Base-by-base conservation (phyloP, 2,888 invertebrate genomes). In the Agrochola circellaris region DNA sequence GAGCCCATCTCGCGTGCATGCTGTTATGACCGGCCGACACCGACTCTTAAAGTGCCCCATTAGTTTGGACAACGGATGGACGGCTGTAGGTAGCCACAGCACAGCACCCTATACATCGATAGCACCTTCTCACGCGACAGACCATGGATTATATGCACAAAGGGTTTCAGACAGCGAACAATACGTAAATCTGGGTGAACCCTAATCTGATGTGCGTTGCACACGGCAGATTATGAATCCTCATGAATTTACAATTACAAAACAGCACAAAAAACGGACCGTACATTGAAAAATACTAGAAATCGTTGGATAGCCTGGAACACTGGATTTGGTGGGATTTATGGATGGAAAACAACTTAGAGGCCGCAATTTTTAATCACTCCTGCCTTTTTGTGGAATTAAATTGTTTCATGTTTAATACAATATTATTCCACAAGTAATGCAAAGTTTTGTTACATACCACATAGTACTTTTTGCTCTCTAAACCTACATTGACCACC, bases 21-120 rank as follows among this genome's bases (percentile, higher is more conserved):
- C 34, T 26, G 30, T 34, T 42, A 0, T 51, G 9, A 42, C 4
- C 23, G n/a, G 15, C 23, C 11, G 11, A 20, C n/a, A 48, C 13
- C n/a, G 26, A 56, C 68, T 34, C 54, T n/a, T 30, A 38, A 23
- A 1, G 30, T n/a, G 34, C 58, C 2, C n/a, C 56, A 79, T 58
- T 69, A 34, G 26, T 13, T 45, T 61, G 30, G 42, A 62, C 69
- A 73, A 80, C 42, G 38, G 71, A 30, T 26, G 51, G 34, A 23
- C 56, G n/a, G 9, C 23, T 56, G 20, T 23, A 26, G 15, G 6
- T 17, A 38, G 42, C n/a, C 26, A n/a, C 13, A 51, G n/a, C 2
- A 30, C 15, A n/a, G 30, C n/a, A 15, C 30, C 30, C 30, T 8
- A 38, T 62, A 30, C 15, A 38, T 34, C 42, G 48, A 56, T 64